These are phyloP conservation scores for Boleophthalmus pectinirostris DNA, from an alignment of 2,113 vertebrate species.

Conservation along the genomic window DNA sequence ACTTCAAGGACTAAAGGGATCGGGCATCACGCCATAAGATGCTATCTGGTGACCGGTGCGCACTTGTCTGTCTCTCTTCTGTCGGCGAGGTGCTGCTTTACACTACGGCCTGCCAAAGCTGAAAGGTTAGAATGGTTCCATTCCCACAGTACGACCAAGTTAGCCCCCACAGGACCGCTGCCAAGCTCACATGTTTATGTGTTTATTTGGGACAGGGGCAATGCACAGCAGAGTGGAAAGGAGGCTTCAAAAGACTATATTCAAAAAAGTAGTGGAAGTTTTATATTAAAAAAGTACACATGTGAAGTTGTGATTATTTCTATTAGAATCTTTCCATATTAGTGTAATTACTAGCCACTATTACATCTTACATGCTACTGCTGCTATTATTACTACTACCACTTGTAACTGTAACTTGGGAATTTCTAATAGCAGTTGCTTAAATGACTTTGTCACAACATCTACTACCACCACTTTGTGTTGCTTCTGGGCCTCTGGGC, in stretches of 20 bases:
- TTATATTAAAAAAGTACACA: background rate
- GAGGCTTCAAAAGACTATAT: background rate
- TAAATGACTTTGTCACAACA: background rate
- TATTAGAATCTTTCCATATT: background rate
- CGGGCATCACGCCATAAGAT: constrained; percentile 65
- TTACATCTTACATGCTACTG: background rate
- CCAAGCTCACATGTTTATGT: constrained; percentile 32
- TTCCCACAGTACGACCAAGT: constrained; percentile 44
- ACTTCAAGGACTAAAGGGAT: constrained; percentile 67
- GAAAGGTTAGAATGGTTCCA: constrained; percentile 60
- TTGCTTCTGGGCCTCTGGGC: no score
- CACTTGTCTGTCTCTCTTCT: constrained; percentile 67
- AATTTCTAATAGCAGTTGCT: background rate
- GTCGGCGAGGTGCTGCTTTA: constrained; percentile 62
- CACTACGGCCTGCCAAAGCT: constrained; percentile 55
- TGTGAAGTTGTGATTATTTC: background rate
- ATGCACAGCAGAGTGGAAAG: background rate
- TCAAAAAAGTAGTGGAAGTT: background rate
- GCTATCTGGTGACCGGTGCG: constrained; percentile 70
- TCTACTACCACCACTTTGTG: no score
- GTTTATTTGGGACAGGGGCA: constrained; percentile 16
- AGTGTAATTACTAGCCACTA: background rate
- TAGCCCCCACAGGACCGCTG: constrained; percentile 30
- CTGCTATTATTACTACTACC: background rate
- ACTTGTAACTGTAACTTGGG: background rate